Evolutionary conservation across 2,888 invertebrate genomes (phyloP).

Genomic region (Hyposoter didymator): DNA sequence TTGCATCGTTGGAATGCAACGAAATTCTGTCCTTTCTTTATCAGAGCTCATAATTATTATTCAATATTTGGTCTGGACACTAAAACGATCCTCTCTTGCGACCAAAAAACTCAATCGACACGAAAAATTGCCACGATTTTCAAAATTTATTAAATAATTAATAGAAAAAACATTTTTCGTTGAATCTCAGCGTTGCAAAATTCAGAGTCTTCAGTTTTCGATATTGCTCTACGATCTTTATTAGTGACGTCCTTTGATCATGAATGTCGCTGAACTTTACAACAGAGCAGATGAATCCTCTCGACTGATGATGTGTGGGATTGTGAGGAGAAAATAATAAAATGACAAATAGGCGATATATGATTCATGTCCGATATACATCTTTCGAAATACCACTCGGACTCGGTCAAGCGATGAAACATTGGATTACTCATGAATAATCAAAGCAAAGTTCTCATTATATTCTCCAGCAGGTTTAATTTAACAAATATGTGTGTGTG

Average conservation of each 20-base stretch:
- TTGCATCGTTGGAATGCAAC: no score
- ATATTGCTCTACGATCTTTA: neutral
- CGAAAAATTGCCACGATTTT: no score
- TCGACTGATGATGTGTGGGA: neutral
- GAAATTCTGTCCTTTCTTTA: no score
- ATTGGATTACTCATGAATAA: neutral
- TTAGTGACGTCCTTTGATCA: neutral
- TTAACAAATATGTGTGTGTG: constrained; percentile 4
- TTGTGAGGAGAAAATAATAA: neutral
- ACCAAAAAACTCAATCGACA: no score
- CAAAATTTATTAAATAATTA: no score
- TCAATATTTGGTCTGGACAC: no score
- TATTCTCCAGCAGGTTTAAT: neutral
- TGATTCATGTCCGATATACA: constrained; percentile 29
- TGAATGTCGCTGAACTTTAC: constrained; percentile 10
- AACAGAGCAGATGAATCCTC: neutral
- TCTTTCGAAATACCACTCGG: constrained; percentile 8
- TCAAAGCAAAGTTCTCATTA: constrained; percentile 4
- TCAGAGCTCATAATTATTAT: no score
- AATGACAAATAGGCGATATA: constrained; percentile 2
- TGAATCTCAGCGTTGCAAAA: no score
- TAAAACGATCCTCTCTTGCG: no score
- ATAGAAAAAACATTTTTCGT: no score
- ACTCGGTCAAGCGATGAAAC: neutral
- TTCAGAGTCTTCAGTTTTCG: no score